Evolutionary conservation across 2,888 invertebrate genomes (phyloP), one percentile per base, ranked within the genome.

Genomic region (Thelaira solivaga): DNA sequence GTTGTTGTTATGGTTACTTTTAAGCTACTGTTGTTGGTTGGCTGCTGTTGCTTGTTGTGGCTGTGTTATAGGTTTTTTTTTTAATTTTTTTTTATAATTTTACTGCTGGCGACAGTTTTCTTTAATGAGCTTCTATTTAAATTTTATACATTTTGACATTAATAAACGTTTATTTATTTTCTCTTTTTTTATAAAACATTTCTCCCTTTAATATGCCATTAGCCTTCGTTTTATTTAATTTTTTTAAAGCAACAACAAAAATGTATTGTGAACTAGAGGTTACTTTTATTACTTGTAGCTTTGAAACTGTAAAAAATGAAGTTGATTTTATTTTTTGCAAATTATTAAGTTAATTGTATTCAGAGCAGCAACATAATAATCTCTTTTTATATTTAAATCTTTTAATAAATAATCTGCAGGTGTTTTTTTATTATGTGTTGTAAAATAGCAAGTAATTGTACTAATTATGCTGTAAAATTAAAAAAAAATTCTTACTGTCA

Each of bases 51-150:
- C 4, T 29, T 16, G 10, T 51, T 13, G 6, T 51, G 29, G 22
- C 13, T 2, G 43, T 16, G 6, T 43, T 34, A 7, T 31, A 41
- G 22, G 10, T 41, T 43, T 34, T 41, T 20, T 22, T 26, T 43
- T 43, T 8, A 1, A 6, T 11, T 16, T 24, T 36, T 24, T 6
- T 34, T 57, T 59, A 62, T 41, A 22, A 51, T 41, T 24, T 71
- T 29, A 53, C 76, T 71, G 76, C 31, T 65, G 76, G 76, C 76
- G 76, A 76, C 76, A 76, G 71, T 76, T 76, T 76, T 59, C 76
- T 71, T 71, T 76, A 76, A 76, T 76, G 76, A 59, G 64, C 76
- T 45, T 11, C 49, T 20, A 59, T 76, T 76, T 65, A 53, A 65
- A 71, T 76, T 26, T 55, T 61, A 29, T 2, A 13, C 11, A 34